These are phyloP conservation scores for Acholoe squamosa DNA, from an alignment of 2,888 invertebrate species.

Conservation along the genomic window DNA sequence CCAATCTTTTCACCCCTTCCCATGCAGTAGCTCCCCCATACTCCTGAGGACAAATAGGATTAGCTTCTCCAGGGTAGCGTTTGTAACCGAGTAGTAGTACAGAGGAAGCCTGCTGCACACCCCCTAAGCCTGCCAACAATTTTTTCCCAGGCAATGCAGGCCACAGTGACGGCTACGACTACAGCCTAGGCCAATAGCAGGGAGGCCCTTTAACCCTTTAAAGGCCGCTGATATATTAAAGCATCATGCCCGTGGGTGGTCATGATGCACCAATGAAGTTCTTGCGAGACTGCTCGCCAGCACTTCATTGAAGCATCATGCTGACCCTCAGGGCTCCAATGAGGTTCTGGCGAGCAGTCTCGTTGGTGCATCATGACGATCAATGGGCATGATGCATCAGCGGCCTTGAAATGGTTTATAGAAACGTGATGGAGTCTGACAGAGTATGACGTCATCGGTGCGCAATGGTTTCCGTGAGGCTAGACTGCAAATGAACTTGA, in stretches of 20 bases:
- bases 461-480: conserved; percentile 29
- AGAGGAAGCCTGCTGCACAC: neutral
- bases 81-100: conserved; percentile 39
- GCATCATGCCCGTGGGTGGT: no score
- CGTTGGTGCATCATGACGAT: no score
- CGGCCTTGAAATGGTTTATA: no score
- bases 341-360: no score
- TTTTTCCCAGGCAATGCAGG: conserved; percentile 56
- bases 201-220: conserved; percentile 4
- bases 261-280: no score
- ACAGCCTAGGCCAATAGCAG: neutral
- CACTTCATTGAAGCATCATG: no score
- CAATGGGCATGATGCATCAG: no score
- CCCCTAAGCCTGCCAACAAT: conserved; percentile 49
- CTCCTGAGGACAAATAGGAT: conserved; percentile 47
- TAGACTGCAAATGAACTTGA: conserved; percentile 27
- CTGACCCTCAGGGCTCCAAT: no score
- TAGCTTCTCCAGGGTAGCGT: conserved; percentile 52
- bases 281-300: no score
- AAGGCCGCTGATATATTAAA: no score
- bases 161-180: neutral
- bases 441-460: conserved; percentile 23
- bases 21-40: neutral
- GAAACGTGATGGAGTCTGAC: conserved; percentile 45
- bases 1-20: conserved; percentile 36